Conservation (phyloP, 2,113 vertebrate genomes). For the Vulpes lagopus region DNA sequence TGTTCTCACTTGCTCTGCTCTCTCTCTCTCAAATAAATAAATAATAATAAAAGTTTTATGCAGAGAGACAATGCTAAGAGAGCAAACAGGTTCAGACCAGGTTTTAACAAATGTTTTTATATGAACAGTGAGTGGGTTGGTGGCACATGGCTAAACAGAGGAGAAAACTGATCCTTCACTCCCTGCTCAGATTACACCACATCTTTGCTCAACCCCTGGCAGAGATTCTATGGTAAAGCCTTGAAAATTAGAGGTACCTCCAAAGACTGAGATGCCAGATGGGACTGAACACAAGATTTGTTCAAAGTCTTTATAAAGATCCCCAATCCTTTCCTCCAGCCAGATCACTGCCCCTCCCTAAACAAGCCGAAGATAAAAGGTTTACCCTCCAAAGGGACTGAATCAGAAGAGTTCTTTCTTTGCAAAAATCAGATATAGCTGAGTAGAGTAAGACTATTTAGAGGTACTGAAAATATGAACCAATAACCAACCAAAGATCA, state of each 20-base stretch:
- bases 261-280: neutral
- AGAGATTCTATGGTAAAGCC: neutral
- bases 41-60: neutral
- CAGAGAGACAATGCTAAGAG: neutral
- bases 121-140: neutral
- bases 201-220: neutral
- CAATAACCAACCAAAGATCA: neutral
- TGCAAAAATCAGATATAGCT: neutral
- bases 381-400: neutral
- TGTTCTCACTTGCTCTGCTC: too few relatives aligned
- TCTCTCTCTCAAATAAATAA: too few relatives aligned
- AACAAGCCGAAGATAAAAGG: neutral
- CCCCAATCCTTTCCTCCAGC: neutral
- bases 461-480: neutral
- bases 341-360: neutral
- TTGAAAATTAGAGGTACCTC: neutral
- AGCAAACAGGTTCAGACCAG: neutral
- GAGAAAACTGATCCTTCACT: neutral
- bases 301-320: neutral
- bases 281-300: neutral
- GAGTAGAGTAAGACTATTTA: neutral
- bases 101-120: constrained; percentile 23
- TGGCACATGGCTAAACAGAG: neutral
- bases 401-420: neutral
- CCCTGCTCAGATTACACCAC: neutral